Percentiles rank a stretch among this genome's conserved stretches.
Conservation (phyloP, 2,797 vertebrate genomes). For the Melanotaenia parkinsoni region DNA sequence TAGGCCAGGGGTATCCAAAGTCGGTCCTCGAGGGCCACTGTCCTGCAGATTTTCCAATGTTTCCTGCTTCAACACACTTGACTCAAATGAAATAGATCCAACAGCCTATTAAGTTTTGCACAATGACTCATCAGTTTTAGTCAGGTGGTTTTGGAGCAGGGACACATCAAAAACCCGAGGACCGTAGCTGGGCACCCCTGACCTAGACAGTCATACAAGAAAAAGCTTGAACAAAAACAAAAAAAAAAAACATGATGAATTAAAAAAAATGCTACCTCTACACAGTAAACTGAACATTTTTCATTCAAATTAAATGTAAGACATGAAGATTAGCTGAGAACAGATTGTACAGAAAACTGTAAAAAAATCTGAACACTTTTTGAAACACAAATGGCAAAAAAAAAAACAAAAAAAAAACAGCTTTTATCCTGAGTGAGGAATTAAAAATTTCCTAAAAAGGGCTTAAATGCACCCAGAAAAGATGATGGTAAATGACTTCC, state of each 20-base stretch:
- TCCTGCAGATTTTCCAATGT: no score
- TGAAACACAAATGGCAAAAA: neutral
- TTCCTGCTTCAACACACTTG: no score
- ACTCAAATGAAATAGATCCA: no score
- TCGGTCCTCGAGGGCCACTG: no score
- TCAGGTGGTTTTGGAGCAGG: no score
- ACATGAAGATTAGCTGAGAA: conserved; percentile 17
- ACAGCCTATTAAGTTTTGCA: no score
- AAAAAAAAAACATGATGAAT: neutral
- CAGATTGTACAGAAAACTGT: conserved; percentile 31
- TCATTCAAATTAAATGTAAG: conserved; percentile 30
- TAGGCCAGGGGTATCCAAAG: no score
- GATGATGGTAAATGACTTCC: no score
- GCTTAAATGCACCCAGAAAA: neutral
- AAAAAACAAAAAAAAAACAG: neutral
- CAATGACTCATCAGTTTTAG: no score
- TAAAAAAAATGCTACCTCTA: neutral
- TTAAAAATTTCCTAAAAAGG: neutral
- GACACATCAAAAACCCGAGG: no score
- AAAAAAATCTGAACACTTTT: neutral
- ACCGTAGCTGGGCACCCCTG: no score
- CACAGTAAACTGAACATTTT: conserved; percentile 25
- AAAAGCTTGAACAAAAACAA: neutral
- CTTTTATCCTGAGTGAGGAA: neutral
- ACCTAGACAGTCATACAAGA: neutral